Base-by-base conservation (phyloP, 2,113 vertebrate genomes). In the Danio rerio region DNA sequence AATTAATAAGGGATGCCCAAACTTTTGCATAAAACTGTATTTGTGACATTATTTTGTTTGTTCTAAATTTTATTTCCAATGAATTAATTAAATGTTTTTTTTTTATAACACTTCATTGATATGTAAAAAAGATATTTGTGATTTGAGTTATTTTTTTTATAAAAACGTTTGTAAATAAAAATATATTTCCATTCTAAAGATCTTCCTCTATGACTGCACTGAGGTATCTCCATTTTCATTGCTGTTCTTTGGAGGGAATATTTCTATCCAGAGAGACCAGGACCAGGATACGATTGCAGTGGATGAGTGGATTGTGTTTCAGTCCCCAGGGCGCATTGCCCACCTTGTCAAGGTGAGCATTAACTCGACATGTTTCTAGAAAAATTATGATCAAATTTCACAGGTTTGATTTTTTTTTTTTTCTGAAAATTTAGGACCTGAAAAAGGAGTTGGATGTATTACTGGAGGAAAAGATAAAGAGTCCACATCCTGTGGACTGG, bases 181-280 rank as follows among this genome's bases (percentile, higher is more conserved):
- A 13, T 82, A n/a, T 47, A 16, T 45, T 45, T 15, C 10, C 42
- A 20, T 74, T 43, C 13, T 56, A 4, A 42, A 99, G 98, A 99
- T 99, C 87, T 99, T 98, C 90, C 90, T 99, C 84, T 99, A 99
- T 31, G 98, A 99, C 63, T 99, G 98, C 80, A 99, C 98, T 0
- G 98, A 99, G 86, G 96, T 99, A 40, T 99, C 98, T n/a, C 98
- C 98, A 0, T 99, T 99, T 89, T 99, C 96, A 0, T 94, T 99
- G 20, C 88, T 99, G 76, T 99, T 99, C 92, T 99, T 99, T 0
- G 98, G 98, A 62, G 98, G 98, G 18, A 96, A 99, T 82, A 96
- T 99, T 89, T 97, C 95, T 83, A 99, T 99, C 87, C 96, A 99
- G 92, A 98, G 94, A 81, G 98, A 99, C 10, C 92, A 95, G 0